phyloP scores from a whole-genome alignment of 2,888 invertebrate genomes.

The Ectemnius continuus region DNA sequence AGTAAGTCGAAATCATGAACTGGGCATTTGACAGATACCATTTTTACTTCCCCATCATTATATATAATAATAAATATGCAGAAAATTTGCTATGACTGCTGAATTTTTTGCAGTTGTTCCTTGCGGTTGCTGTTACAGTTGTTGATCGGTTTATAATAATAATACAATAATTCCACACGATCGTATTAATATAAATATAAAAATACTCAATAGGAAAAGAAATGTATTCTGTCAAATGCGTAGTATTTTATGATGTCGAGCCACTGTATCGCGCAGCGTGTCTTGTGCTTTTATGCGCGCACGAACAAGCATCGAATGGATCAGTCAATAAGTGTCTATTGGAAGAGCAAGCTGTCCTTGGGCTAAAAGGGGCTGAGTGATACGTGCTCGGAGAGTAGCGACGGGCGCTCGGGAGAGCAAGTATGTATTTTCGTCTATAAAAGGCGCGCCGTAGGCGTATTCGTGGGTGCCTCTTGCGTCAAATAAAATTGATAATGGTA shows the following conservation, averaged over 20 bases:
- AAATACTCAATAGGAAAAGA: not conserved
- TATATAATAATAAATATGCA: no score
- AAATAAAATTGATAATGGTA: conserved; percentile 73
- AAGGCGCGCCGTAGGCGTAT: conserved; percentile 66
- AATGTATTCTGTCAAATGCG: not conserved
- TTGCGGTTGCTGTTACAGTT: no score
- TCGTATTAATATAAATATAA: not conserved
- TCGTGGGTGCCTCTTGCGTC: conserved; percentile 56
- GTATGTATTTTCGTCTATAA: conserved; percentile 56
- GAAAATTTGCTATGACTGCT: no score
- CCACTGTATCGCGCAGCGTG: not conserved
- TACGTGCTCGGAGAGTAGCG: conserved; percentile 30
- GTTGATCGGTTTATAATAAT: not conserved
- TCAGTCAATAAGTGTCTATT: conserved; percentile 3
- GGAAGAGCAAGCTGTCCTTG: not conserved
- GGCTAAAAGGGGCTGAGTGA: conserved; percentile 25
- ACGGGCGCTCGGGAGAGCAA: conserved; percentile 18
- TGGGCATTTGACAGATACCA: no score
- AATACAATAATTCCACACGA: not conserved
- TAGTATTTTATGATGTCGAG: not conserved
- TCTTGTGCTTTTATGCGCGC: not conserved
- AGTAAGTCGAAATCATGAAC: no score
- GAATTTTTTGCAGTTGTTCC: not conserved
- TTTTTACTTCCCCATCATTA: no score
- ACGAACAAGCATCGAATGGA: conserved; percentile 4